Conservation (phyloP, 2,888 invertebrate genomes). For the Epistrophe grossulariae region DNA sequence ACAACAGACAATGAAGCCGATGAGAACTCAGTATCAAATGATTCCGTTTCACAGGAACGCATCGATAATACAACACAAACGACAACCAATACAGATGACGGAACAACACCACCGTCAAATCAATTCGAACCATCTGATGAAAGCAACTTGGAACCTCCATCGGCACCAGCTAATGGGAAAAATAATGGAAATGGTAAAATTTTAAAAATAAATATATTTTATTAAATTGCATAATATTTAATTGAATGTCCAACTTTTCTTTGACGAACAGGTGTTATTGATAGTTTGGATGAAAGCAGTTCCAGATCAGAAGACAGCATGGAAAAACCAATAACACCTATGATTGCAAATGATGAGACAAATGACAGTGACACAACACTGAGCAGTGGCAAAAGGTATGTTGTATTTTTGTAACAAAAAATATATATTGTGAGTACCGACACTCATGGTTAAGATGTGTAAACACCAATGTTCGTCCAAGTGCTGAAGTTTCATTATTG, state of each 20-base stretch:
- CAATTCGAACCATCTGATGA: constrained; percentile 87
- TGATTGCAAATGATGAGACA: constrained; percentile 78
- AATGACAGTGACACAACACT: constrained; percentile 78
- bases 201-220: neutral
- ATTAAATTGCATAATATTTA: neutral
- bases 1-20: constrained; percentile 78
- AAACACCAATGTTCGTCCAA: too few relatives aligned
- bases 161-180: constrained; percentile 74
- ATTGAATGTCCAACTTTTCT: neutral
- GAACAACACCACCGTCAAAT: constrained; percentile 79
- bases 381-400: constrained; percentile 78
- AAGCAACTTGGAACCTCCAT: constrained; percentile 90
- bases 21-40: constrained; percentile 82
- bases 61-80: constrained; percentile 84
- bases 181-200: constrained; percentile 77
- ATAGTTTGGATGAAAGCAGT: constrained; percentile 88
- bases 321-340: constrained; percentile 87
- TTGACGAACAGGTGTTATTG: constrained; percentile 75
- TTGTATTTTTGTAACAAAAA: neutral
- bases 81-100: constrained; percentile 84
- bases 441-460: too few relatives aligned
- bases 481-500: too few relatives aligned
- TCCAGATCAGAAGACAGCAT: constrained; percentile 90
- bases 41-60: constrained; percentile 82
- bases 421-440: too few relatives aligned